Evolutionary conservation across 2,888 invertebrate species (phyloP), one percentile per base, ranked within the genome.

Genomic region (Blastobasis adustella): DNA sequence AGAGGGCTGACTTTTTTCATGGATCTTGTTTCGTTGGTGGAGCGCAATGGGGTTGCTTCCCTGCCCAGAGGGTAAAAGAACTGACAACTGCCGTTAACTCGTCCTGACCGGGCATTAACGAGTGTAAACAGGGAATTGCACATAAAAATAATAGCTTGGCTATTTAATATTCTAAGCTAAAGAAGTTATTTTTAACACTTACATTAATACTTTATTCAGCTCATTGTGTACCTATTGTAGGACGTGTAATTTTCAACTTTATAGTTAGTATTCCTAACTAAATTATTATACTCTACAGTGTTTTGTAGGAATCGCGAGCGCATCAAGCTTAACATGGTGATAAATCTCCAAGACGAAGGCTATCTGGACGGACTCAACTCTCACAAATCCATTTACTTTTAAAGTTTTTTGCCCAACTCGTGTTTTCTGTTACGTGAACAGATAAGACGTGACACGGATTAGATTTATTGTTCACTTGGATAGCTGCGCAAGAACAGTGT

Each of bases 31-130:
- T 56, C 53, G 59, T 55, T 76, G 78, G 84, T 60, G 58, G 49
- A 57, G 55, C 58, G 54, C 53, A 42, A 8, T 58, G 61, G 64
- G 70, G 63, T 63, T 67, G 69, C 79, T 75, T 69, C 67, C 75
- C 77, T 62, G 60, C 67, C 62, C 62, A 65, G 68, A 71, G 81
- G 78, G 77, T 69, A 74, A 69, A 82, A 74, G 71, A 82, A 80
- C 78, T 79, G 82, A 77, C 76, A 84, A 85, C 82, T 79, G 83
- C 77, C 82, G 82, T 87, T 85, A 86, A 77, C 79, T 84, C 78
- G 74, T 83, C 75, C 80, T 74, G 76, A 71, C 73, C 70, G 70
- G 61, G 69, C 61, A 76, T 78, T 78, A 81, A 75, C 66, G 69
- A 75, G 71, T 81, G 82, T 80, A 79, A 83, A 84, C 77, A 79